Conservation (phyloP, 2,113 vertebrate genomes). For the Kryptolebias marmoratus region DNA sequence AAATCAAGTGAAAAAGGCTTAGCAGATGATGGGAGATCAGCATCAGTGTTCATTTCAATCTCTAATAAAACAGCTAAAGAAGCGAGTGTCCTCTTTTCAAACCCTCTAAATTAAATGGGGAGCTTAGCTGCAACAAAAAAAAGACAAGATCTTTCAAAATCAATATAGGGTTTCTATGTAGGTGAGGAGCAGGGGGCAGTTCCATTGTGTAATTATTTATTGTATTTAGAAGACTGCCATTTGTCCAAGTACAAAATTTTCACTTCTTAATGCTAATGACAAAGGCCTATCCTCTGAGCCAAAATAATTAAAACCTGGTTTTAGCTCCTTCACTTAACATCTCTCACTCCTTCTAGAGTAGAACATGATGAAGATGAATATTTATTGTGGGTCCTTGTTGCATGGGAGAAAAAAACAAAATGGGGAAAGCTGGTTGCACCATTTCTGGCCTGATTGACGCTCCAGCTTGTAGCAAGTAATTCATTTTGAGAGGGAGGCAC, state of each 20-base stretch:
- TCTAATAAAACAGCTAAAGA: constrained; percentile 15
- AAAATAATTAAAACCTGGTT: constrained; percentile 51
- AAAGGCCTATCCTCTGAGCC: neutral
- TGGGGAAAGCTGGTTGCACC: constrained; percentile 45
- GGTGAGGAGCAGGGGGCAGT: neutral
- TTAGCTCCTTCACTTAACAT: constrained; percentile 52
- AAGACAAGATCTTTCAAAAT: neutral
- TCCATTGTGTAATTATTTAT: neutral
- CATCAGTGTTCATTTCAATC: constrained; percentile 20
- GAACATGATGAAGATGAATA: constrained; percentile 61
- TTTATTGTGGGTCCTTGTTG: constrained; percentile 51
- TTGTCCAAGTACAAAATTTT: neutral
- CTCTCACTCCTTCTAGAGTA: constrained; percentile 34
- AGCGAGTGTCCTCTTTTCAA: constrained; percentile 10
- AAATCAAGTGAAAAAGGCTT: constrained; percentile 31
- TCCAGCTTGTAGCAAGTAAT: constrained; percentile 61
- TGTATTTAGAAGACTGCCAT: neutral
- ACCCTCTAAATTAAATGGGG: constrained; percentile 9
- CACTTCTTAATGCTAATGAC: constrained; percentile 9
- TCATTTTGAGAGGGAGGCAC: constrained; percentile 70
- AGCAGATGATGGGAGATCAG: constrained; percentile 14
- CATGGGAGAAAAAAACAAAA: constrained; percentile 40
- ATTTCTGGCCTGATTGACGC: constrained; percentile 65
- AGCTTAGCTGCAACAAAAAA: constrained; percentile 2
- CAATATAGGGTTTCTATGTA: constrained; percentile 1